Base-by-base conservation (phyloP, 2,797 vertebrate genomes). In the Chelon auratus region DNA sequence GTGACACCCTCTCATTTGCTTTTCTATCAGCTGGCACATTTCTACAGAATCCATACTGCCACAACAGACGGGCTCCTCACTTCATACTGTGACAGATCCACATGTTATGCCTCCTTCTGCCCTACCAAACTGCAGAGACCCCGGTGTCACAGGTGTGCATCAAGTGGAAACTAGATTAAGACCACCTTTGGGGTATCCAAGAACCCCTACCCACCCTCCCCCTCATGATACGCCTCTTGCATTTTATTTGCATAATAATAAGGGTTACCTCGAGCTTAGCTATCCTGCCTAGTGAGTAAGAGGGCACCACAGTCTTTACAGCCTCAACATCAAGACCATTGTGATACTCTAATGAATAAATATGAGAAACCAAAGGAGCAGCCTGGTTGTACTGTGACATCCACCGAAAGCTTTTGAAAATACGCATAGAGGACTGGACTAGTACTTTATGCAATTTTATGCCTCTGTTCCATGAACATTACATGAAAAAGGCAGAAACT, bases 31-130 rank as follows among this genome's bases (percentile, higher is more conserved):
- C 77, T 80, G 74, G 68, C 68, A 72, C 66, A 63, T 78, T 83
- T 73, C 68, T 64, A 70, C 62, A 79, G 69, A 22, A 58, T 73
- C 37, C 62, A 67, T 70, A 68, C 68, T 74, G 76, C 56, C 69
- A 54, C 20, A 8, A 62, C 77, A 86, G 85, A 87, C 62, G 60
- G 77, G 52, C 68, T 60, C 48, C 77, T 72, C 62, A 79, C 43
- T 68, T 83, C 83, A 76, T 67, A 77, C 83, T 81, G 87, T 85
- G 80, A 54, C 56, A 57, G 73, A 68, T 66, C 74, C 56, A 67
- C 76, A 79, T 33, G 66, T 80, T 80, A 85, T 43, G 67, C 53
- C 68, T 77, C 78, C 78, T 64, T 74, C 75, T 69, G 78, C 62
- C 52, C 73, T 1, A 43, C 60, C 68, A 82, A 63, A 71, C 56